phyloP scores from a whole-genome alignment of 2,113 vertebrate species.

The Isichthys henryi region DNA sequence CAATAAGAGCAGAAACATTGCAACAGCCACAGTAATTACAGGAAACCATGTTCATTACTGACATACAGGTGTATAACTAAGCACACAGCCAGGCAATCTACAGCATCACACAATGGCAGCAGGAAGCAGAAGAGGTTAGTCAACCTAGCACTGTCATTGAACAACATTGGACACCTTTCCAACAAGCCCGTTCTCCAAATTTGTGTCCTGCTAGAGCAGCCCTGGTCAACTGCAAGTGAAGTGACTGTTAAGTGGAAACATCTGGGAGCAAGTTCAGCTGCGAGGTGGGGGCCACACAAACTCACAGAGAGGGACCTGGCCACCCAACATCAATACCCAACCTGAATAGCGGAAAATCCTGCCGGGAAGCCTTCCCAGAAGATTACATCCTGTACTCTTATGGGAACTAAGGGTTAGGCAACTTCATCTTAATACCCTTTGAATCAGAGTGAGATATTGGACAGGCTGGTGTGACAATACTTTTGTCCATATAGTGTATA shows the following conservation, averaged over 20 bases:
- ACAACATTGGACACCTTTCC: background rate
- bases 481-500: background rate
- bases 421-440: background rate
- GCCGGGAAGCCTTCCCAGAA: background rate
- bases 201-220: background rate
- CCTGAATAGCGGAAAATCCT: background rate
- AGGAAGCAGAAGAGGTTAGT: background rate
- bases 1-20: background rate
- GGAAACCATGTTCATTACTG: background rate
- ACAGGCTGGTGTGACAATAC: background rate
- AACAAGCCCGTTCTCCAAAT: background rate
- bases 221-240: background rate
- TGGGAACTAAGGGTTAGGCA: background rate
- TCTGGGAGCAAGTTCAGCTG: background rate
- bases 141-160: background rate
- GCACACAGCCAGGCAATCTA: background rate
- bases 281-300: background rate
- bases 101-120: background rate
- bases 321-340: no score
- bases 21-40: background rate
- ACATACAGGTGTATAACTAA: background rate
- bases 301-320: background rate
- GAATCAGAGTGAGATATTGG: background rate
- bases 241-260: background rate
- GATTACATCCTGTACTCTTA: background rate